Evolutionary conservation across 2,113 vertebrate genomes (phyloP).

Genomic region (Montifringilla adamsi): DNA sequence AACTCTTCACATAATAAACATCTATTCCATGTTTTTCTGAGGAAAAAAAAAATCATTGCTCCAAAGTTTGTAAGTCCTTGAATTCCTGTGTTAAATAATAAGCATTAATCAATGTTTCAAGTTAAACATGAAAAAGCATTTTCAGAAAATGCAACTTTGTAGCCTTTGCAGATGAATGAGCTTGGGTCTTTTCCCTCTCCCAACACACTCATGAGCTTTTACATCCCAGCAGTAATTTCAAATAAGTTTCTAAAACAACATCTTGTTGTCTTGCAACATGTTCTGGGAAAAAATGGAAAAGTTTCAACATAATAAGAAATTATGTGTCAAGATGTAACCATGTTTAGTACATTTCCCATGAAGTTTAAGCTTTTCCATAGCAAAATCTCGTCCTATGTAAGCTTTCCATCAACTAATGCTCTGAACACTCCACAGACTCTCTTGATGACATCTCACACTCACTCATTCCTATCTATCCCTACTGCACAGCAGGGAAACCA

Average conservation of each 20-base stretch:
- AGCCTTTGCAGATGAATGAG: neutral
- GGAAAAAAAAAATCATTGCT: neutral
- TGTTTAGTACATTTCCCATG: neutral
- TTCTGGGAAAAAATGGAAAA: neutral
- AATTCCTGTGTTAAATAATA: neutral
- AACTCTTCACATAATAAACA: constrained; percentile 1
- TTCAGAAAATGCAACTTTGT: neutral
- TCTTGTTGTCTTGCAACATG: neutral
- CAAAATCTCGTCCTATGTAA: neutral
- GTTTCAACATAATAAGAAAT: neutral
- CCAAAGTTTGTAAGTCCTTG: neutral
- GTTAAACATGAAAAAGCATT: neutral
- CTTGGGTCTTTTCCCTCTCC: neutral
- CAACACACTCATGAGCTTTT: neutral
- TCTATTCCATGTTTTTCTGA: neutral
- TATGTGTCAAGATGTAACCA: neutral
- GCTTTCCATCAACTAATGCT: neutral
- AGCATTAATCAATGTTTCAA: constrained; percentile 5
- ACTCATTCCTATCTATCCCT: neutral
- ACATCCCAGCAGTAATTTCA: neutral
- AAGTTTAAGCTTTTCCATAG: neutral
- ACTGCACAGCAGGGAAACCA: neutral
- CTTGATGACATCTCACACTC: neutral
- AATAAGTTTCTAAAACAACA: neutral
- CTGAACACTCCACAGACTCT: neutral